Evolutionary conservation across 2,888 invertebrate species (phyloP).

Genomic region (Archips xylosteana): DNA sequence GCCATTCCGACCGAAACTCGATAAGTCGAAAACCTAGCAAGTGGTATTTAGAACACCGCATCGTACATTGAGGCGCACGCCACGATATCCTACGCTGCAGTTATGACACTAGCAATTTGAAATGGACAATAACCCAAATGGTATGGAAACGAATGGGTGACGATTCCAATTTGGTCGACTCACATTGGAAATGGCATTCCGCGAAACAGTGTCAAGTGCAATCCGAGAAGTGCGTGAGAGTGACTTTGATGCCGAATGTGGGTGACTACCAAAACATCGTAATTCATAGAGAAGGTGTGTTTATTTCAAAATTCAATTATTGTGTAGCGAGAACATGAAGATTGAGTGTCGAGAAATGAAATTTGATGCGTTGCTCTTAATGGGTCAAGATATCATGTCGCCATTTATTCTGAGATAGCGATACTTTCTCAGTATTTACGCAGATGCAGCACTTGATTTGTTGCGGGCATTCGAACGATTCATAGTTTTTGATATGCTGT

Average conservation of each 20-base stretch:
- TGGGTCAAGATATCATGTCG: conserved; percentile 41
- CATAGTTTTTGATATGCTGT: conserved; percentile 36
- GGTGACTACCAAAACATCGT: conserved; percentile 47
- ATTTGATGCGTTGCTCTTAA: conserved; percentile 39
- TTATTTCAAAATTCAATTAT: conserved; percentile 42
- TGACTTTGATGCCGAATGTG: conserved; percentile 47
- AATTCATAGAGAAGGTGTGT: conserved; percentile 21
- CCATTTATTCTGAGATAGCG: conserved; percentile 40
- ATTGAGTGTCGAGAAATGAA: conserved; percentile 38
- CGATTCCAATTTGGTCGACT: conserved; percentile 33
- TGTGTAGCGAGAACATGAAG: conserved; percentile 35
- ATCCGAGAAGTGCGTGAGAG: conserved; percentile 52
- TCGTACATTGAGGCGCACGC: conserved; percentile 29
- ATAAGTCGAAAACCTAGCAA: conserved; percentile 56
- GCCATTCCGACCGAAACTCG: conserved; percentile 36
- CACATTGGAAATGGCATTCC: conserved; percentile 44
- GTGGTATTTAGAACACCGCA: conserved; percentile 57
- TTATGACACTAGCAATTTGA: conserved; percentile 46
- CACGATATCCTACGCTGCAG: conserved; percentile 24
- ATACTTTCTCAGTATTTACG: conserved; percentile 40
- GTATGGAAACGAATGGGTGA: conserved; percentile 25
- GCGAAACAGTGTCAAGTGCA: conserved; percentile 60
- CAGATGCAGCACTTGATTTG: conserved; percentile 32
- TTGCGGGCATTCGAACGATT: conserved; percentile 29
- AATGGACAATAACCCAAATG: conserved; percentile 42